phyloP scores from a whole-genome alignment of 2,797 vertebrate genomes.

The Galago senegalensis region DNA sequence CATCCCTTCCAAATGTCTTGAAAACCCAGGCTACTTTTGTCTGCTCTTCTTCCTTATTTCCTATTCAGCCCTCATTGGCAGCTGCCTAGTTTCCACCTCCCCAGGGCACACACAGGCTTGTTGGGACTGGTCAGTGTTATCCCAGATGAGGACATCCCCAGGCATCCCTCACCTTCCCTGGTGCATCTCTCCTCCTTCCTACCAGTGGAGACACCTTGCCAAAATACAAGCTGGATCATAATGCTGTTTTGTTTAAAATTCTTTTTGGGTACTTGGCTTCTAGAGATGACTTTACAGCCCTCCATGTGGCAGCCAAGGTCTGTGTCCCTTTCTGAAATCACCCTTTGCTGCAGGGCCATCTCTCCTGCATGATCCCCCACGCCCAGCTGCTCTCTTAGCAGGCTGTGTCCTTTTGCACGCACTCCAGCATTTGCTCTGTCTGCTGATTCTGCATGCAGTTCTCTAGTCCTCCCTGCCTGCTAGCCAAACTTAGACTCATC shows the following conservation, averaged over 20 bases:
- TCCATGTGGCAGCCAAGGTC: neutral
- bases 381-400: accelerated
- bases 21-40: neutral
- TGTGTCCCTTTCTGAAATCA: neutral
- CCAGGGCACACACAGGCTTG: neutral
- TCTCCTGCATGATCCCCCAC: accelerated
- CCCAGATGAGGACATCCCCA: accelerated
- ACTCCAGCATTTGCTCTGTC: neutral
- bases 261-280: neutral
- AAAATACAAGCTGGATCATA: neutral
- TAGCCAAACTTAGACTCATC: too few relatives aligned
- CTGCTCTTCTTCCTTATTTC: neutral
- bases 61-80: neutral
- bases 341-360: too few relatives aligned
- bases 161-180: neutral
- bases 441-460: neutral
- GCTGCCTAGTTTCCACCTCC: too few relatives aligned
- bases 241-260: neutral
- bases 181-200: neutral
- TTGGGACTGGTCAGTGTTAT: neutral
- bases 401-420: neutral
- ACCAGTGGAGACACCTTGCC: neutral
- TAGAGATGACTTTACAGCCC: neutral
- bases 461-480: neutral
- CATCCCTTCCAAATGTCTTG: neutral